Evolutionary conservation across 2,113 vertebrate genomes (phyloP), one percentile per base, ranked within the genome.

Genomic region (Tachuris rubrigastra): DNA sequence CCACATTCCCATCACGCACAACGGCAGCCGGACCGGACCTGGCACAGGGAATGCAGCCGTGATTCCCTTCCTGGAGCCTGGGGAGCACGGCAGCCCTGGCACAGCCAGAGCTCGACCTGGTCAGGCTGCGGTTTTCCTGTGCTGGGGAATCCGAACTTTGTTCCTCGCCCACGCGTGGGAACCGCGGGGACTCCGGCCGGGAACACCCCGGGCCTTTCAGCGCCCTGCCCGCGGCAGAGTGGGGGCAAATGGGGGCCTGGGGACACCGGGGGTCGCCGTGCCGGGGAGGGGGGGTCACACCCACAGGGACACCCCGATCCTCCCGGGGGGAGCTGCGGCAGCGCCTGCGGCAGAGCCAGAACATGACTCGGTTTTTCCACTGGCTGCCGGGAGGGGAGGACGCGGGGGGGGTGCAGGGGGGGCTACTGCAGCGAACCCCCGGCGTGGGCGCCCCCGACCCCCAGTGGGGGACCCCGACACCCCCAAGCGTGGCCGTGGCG

Each of bases 331-430:
- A 59, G 74, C 85, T 75, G 85, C 65, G 6, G 90, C 85, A 47
- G 83, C n/a, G 17, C 69, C 76, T 50, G 82, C 73, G 11, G 66
- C 72, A 2, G 5, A 37, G 77, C 12, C 90, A 3, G 44, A 62
- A 67, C 91, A 8, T 71, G 94, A 88, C 87, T 80, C 74, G 79
- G 0, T 93, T 93, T 93, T 95, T 76, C 94, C 94, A 7, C 35
- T 8, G 60, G 5, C 66, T 86, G 71, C 59, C 4, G 9, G 69
- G 58, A 74, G 82, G 10, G 69, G 58, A 58, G 83, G 52, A 20
- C 12, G 22, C 10, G 37, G 39, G 2, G 33, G 20, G 22, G 19
- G 8, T 5, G n/a, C 15, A n/a, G 7, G 46, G 18, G 46, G 37
- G 15, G 24, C 25, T 12, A 2, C 49, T 1, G 44, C 31, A 9